Base-by-base conservation (phyloP, 1,140 invertebrate species). In the Cecropterus lyciades region DNA sequence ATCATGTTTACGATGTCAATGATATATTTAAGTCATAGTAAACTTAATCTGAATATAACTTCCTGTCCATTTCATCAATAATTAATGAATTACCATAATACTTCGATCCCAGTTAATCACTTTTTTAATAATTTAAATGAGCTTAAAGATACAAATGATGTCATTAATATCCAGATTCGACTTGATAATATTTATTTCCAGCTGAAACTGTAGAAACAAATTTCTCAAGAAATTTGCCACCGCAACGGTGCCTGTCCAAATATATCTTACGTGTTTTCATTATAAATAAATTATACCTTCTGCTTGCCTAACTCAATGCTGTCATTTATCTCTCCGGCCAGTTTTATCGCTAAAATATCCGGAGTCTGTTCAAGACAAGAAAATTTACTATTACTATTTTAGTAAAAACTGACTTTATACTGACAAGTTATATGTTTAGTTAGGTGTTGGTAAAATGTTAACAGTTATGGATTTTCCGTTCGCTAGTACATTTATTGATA, bases 241-340 rank as follows among this genome's bases (percentile, higher is more conserved):
- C 40, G 14, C 48, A 55, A 33, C 56, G 20, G n/a, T 45, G 55
- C 11, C 51, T 30, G 33, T 63, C 51, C 56, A 27, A 57, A 62
- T 69, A 62, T 72, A 64, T 42, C 46, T 45, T 46, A 55, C 57
- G 33, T 72, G 67, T 70, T 70, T 67, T 69, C 33, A 67, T 59
- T 65, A 49, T 63, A 71, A 73, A 73, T 72, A 72, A 68, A 72
- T 67, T 70, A 69, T 67, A 49, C 45, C 24, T 60, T 45, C 30
- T 65, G 46, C 15, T 68, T 37, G 27, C 64, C 43, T 57, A 49
- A 33, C 59, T 49, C 40, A 20, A 63, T 43, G 66, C 63, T 66
- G 15, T 49, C 71, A 66, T 73, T 73, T 69, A 66, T 72, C 48
- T 56, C 63, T 27, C 30, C 11, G 14, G 24, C 17, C 65, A 51